Percentiles rank a stretch among this genome's conserved stretches.
phyloP scores from a whole-genome alignment of 2,113 vertebrate genomes.

The Baryphthengus martii region DNA sequence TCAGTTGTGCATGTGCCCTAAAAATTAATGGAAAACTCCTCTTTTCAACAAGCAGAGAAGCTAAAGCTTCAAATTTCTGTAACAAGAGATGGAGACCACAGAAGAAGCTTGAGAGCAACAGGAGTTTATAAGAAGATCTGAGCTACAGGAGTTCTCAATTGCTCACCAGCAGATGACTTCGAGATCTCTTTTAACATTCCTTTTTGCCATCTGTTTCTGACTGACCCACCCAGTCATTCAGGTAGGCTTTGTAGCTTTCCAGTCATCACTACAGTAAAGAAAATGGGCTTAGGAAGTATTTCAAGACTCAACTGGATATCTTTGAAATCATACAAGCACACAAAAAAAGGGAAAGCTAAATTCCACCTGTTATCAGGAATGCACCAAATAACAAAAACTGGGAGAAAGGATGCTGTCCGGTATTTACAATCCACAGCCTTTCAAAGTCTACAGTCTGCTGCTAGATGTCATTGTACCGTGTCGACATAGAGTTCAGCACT shows the following conservation, averaged over 20 bases:
- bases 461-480: no score
- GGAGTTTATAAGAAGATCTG: background rate
- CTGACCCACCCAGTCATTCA: background rate
- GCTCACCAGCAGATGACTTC: background rate
- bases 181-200: background rate
- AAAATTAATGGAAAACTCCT: background rate
- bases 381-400: background rate
- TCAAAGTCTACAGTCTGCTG: background rate
- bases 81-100: background rate
- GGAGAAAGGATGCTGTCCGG: background rate
- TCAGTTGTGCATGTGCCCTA: background rate
- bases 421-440: background rate
- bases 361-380: background rate
- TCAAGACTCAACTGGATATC: background rate
- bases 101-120: background rate
- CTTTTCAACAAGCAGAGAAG: background rate
- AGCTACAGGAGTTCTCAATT: background rate
- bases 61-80: background rate
- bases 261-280: background rate
- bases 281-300: background rate
- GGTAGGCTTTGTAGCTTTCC: background rate
- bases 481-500: no score
- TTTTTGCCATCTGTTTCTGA: background rate
- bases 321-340: background rate
- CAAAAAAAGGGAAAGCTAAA: background rate